Evolutionary conservation across 1,140 invertebrate species (phyloP).

Genomic region (Chionoecetes opilio): DNA sequence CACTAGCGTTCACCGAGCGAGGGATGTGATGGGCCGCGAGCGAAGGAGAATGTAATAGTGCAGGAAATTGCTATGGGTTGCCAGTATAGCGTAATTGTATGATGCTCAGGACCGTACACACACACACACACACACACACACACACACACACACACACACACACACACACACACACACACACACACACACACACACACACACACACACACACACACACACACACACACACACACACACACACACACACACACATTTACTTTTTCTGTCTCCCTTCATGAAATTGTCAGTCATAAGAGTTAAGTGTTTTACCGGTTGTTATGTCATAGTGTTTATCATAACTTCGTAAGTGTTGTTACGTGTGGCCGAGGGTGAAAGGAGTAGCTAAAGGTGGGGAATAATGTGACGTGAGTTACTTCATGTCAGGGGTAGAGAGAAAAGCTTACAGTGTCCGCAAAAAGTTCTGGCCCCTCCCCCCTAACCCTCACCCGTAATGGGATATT

Average conservation of each 20-base stretch:
- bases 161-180: neutral
- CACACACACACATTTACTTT: neutral
- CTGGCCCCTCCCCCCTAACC: no score
- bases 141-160: constrained; percentile 27
- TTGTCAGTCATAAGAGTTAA: neutral
- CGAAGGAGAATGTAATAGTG: constrained; percentile 39
- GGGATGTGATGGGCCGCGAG: constrained; percentile 34
- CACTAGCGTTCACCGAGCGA: constrained; percentile 6
- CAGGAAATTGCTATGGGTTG: constrained; percentile 31
- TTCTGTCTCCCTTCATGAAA: neutral
- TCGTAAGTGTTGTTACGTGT: neutral
- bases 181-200: neutral
- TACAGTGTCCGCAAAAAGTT: no score
- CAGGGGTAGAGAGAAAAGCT: no score
- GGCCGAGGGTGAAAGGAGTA: neutral
- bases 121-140: constrained; percentile 4
- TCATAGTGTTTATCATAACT: neutral
- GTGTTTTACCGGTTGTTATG: neutral
- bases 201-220: constrained; percentile 27
- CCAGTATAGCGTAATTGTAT: constrained; percentile 41
- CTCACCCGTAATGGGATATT: no score
- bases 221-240: neutral
- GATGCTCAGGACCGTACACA: neutral
- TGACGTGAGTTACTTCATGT: no score
- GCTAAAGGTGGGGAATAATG: neutral